Percentiles rank a stretch among this genome's conserved stretches.
These are phyloP conservation scores for Eumerus sabulonum DNA, from an alignment of 2,888 invertebrate species.

Conservation along the genomic window DNA sequence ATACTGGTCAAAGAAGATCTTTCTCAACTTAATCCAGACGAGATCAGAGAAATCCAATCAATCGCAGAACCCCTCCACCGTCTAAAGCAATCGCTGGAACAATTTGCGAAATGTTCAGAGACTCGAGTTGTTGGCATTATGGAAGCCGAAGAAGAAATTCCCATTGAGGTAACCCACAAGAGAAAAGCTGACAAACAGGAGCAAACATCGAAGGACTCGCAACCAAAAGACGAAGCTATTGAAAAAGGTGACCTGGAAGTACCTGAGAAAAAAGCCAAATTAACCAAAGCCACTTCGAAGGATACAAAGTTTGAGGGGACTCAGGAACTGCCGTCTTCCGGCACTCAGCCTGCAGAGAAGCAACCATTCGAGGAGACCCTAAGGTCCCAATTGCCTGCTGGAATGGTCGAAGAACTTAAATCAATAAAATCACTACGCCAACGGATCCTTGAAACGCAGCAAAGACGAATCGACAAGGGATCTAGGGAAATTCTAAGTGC, in stretches of 20 bases:
- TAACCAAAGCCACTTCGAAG: conserved; percentile 24
- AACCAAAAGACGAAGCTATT: not conserved
- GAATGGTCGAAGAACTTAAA: conserved; percentile 32
- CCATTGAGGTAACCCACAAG: conserved; percentile 19
- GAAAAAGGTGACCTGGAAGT: conserved; percentile 21
- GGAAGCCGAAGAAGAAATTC: not conserved
- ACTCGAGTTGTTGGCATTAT: not conserved
- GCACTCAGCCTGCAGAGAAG: no score
- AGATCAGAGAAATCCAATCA: conserved; percentile 71
- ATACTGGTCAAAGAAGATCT: conserved; percentile 71
- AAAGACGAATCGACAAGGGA: conserved; percentile 30
- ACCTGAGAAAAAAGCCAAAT: conserved; percentile 44
- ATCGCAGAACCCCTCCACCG: conserved; percentile 72
- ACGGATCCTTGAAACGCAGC: conserved; percentile 24
- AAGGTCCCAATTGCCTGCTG: conserved; percentile 14
- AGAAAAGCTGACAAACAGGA: conserved; percentile 36
- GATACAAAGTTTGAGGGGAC: not conserved
- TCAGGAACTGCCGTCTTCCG: not conserved
- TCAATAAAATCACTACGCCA: conserved; percentile 37
- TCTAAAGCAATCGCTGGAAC: conserved; percentile 70
- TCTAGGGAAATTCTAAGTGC: conserved; percentile 64
- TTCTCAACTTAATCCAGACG: conserved; percentile 69
- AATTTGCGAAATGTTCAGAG: conserved; percentile 35
- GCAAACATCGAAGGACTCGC: not conserved
- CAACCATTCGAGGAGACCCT: not conserved